These are phyloP conservation scores for Sphaerodactylus townsendi DNA, from an alignment of 2,113 vertebrate species.

Conservation along the genomic window DNA sequence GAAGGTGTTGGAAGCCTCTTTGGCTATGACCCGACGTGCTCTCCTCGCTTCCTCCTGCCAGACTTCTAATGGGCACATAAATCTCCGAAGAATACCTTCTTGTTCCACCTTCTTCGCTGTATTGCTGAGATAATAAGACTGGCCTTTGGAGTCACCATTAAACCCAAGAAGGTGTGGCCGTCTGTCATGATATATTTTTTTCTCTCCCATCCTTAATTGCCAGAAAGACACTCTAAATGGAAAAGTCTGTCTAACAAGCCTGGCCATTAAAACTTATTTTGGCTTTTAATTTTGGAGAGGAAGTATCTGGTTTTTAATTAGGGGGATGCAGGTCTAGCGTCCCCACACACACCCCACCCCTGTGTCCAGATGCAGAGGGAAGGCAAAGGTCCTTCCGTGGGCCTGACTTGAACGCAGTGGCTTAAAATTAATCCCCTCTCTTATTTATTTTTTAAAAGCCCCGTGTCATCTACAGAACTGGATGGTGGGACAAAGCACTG, in stretches of 20 bases:
- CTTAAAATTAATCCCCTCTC: conserved; percentile 18
- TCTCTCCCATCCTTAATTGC: conserved; percentile 75
- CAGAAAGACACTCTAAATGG: conserved; percentile 80
- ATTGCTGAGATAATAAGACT: conserved; percentile 80
- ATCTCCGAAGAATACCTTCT: conserved; percentile 81
- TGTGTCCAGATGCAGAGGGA: conserved; percentile 55
- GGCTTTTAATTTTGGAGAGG: conserved; percentile 75
- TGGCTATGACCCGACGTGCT: conserved; percentile 77
- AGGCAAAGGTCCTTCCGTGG: conserved; percentile 42
- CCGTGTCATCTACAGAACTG: not conserved
- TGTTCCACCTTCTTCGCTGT: conserved; percentile 73
- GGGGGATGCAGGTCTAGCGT: conserved; percentile 70
- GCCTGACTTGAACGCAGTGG: conserved; percentile 26
- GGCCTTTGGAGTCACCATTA: conserved; percentile 81
- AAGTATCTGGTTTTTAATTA: conserved; percentile 78
- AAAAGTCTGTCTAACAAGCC: conserved; percentile 80
- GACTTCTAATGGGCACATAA: conserved; percentile 80
- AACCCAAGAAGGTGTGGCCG: conserved; percentile 81
- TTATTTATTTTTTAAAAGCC: not conserved
- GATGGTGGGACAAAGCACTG: not conserved
- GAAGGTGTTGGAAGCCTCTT: conserved; percentile 58
- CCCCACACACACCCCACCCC: too few relatives aligned
- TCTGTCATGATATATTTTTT: conserved; percentile 74
- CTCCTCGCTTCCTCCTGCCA: conserved; percentile 79
- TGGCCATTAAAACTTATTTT: conserved; percentile 80